These are phyloP conservation scores for Stichodactyla mertensii DNA, from an alignment of 64 coral and sea anemone species.

Conservation along the genomic window DNA sequence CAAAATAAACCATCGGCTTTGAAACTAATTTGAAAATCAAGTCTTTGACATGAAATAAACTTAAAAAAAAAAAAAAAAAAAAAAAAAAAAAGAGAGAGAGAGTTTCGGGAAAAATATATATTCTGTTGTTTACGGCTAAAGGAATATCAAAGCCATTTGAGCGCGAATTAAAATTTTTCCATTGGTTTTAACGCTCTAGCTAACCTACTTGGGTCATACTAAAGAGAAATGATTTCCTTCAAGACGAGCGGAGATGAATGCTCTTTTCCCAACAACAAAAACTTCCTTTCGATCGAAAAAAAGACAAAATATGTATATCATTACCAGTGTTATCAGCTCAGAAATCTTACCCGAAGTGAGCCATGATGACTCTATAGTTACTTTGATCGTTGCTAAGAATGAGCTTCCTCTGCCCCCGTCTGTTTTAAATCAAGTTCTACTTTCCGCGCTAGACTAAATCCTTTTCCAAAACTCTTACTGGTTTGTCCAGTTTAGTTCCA, in stretches of 20 bases:
- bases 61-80: no score
- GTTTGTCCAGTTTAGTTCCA: neutral
- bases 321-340: neutral
- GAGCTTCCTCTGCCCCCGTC: neutral
- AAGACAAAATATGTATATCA: neutral
- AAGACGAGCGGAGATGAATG: no score
- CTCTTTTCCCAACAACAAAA: neutral
- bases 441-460: neutral
- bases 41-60: neutral
- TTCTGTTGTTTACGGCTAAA: neutral
- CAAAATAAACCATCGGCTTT: neutral
- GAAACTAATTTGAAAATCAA: neutral
- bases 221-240: neutral
- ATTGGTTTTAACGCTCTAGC: no score
- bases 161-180: neutral
- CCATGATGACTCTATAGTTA: neutral
- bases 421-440: neutral
- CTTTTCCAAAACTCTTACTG: neutral
- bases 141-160: neutral
- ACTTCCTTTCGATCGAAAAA: neutral
- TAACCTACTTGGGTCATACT: no score
- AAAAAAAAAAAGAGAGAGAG: no score
- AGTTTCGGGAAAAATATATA: neutral
- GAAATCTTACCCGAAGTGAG: conserved; percentile 1
- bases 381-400: neutral